Percentiles rank a stretch among this genome's conserved stretches.
These are phyloP conservation scores for Cheumatopsyche charites DNA, from an alignment of 1,140 invertebrate genomes.

Conservation along the genomic window DNA sequence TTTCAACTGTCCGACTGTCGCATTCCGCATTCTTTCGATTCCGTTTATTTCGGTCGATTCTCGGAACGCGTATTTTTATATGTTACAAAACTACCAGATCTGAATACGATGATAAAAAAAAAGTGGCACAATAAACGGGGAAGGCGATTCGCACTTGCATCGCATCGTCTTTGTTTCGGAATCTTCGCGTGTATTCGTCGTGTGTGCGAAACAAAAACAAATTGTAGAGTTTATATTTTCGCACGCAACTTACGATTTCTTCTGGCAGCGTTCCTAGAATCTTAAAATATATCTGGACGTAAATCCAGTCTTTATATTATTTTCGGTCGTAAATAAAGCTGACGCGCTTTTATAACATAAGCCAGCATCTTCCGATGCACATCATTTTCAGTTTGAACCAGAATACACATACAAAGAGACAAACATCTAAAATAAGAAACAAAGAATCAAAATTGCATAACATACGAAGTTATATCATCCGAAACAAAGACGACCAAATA, in stretches of 20 bases:
- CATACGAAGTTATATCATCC: no score
- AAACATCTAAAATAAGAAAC: no score
- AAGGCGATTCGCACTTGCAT: no score
- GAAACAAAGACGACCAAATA: background rate
- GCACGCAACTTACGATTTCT: constrained; percentile 11
- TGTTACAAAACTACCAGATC: no score
- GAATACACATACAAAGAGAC: no score
- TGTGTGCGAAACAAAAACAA: constrained; percentile 17
- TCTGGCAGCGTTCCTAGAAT: background rate
- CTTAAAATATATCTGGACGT: background rate
- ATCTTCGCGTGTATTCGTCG: no score
- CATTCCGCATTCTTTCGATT: constrained; percentile 20
- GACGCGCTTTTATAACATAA: background rate
- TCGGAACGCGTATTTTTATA: background rate
- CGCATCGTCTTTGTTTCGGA: no score
- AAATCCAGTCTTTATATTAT: constrained; percentile 2
- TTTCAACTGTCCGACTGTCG: background rate
- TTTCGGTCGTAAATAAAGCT: constrained; percentile 12
- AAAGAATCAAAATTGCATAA: no score
- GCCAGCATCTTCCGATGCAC: no score
- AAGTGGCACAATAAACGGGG: no score
- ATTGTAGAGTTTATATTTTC: background rate
- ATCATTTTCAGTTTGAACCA: no score
- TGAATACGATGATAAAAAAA: no score
- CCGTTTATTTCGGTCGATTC: constrained; percentile 5